A percentile compares a stretch with the other conserved stretches of the same genome.
Evolutionary conservation across 2,797 vertebrate species (phyloP).

Genomic region (Ctenopoma multispine): DNA sequence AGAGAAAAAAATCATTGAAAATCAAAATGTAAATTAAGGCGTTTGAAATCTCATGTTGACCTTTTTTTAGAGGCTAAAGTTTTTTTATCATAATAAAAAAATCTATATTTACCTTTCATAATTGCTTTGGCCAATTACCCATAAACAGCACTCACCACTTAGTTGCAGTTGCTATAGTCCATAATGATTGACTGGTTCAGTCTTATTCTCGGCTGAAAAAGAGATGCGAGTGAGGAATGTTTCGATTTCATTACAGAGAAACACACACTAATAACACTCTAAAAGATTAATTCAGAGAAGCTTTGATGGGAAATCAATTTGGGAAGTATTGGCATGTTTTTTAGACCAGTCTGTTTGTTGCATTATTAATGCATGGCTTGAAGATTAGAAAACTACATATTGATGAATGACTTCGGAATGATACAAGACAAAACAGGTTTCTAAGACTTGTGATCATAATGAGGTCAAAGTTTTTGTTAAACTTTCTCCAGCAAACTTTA

Average conservation of each 20-base stretch:
- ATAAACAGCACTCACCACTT: conserved; percentile 80
- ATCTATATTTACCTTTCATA: conserved; percentile 82
- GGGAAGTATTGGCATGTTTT: conserved; percentile 68
- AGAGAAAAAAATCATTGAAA: conserved; percentile 31
- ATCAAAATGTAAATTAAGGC: conserved; percentile 56
- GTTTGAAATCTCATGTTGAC: conserved; percentile 66
- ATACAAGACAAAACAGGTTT: conserved; percentile 37
- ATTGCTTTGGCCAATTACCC: conserved; percentile 81
- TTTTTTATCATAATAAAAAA: conserved; percentile 68
- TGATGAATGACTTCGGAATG: conserved; percentile 62
- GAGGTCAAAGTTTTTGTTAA: conserved; percentile 4
- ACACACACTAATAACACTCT: conserved; percentile 75
- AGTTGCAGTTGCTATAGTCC: conserved; percentile 65
- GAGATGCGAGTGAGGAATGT: conserved; percentile 62
- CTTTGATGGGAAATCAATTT: conserved; percentile 81
- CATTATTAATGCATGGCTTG: conserved; percentile 80
- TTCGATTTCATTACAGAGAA: conserved; percentile 78
- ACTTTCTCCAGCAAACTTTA: conserved; percentile 31
- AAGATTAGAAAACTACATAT: conserved; percentile 59
- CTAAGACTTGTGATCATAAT: conserved; percentile 13
- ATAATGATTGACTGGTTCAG: conserved; percentile 70
- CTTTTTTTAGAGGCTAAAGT: conserved; percentile 37
- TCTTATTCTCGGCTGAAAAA: conserved; percentile 73
- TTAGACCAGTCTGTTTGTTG: conserved; percentile 67
- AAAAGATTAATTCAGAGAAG: conserved; percentile 76